Evolutionary conservation across 2,888 invertebrate species (phyloP), one percentile per base, ranked within the genome.

Genomic region (Eledone cirrhosa): DNA sequence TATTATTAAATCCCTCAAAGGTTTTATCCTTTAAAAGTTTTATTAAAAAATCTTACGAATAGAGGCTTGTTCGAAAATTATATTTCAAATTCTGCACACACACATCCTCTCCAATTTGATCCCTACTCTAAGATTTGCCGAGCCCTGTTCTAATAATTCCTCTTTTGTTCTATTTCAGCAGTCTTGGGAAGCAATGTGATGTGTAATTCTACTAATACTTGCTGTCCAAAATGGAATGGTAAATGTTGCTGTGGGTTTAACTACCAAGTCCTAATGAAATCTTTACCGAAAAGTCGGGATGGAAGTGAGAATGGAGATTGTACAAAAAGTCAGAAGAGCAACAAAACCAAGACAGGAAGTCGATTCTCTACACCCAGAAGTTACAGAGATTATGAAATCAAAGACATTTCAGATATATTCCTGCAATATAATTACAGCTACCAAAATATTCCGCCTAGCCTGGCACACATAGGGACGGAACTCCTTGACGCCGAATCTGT

Each of bases 341-440:
- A 31, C 72, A 13, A 33, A 72, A 19, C 31, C 3, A 22, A 0
- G 33, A 72, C 29, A 31, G 22, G 22, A 72, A 72, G 29, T 41
- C 22, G 19, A 13, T n/a, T n/a, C 19, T 13, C 11, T 31, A 22
- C n/a, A 4, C 1, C 8, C 13, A 31, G 72, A 22, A 72, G 72
- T 14, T 72, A 72, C 41, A 31, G 72, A 13, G 41, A 72, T 72
- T 72, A 72, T n/a, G 72, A 72, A 33, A 72, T 72, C 33, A 72
- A 72, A 72, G 76, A 48, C 22, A 48, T 76, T 48, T 76, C 76
- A 29, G 76, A 76, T 14, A 48, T 76, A 4, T 76, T 76, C 76
- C 29, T 76, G 29, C 76, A 76, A 27, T 76, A 76, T 16, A 76
- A 76, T 19, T 76, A 76, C 48, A 76, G 76, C 76, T 76, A 76